phyloP scores from a whole-genome alignment of 1,140 invertebrate genomes.

The Leptinotarsa undecemlineata region DNA sequence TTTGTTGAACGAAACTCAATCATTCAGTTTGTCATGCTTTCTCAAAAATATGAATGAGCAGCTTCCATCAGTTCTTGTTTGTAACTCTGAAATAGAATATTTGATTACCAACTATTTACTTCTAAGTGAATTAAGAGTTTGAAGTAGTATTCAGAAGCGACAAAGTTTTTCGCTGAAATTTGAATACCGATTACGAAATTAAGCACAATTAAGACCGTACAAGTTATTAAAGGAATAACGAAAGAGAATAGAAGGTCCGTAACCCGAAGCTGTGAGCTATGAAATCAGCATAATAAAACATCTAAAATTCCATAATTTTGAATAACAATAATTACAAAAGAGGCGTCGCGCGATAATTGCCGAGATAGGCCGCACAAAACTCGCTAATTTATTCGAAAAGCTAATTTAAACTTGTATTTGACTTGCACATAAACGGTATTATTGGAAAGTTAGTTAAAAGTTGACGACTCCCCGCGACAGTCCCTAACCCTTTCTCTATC shows the following conservation, averaged over 20 bases:
- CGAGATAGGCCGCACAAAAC: conserved; percentile 53
- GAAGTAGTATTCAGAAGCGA: conserved; percentile 17
- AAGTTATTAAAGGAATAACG: conserved; percentile 43
- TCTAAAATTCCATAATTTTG: conserved; percentile 54
- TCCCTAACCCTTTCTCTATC: background rate
- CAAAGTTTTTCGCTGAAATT: conserved; percentile 33
- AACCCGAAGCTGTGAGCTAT: conserved; percentile 45
- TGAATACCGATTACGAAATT: conserved; percentile 41
- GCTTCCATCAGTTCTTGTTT: background rate
- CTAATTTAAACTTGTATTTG: conserved; percentile 57
- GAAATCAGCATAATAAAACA: conserved; percentile 54
- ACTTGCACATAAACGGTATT: conserved; percentile 54
- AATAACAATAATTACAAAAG: conserved; percentile 54
- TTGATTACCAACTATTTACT: conserved; percentile 24
- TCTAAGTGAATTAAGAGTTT: conserved; percentile 19
- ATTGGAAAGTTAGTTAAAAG: conserved; percentile 54
- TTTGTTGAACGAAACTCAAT: too few species aligned
- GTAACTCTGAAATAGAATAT: conserved; percentile 9
- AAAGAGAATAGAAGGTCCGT: conserved; percentile 39
- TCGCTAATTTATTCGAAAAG: conserved; percentile 54
- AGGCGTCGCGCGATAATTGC: conserved; percentile 52
- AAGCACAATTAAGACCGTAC: conserved; percentile 36
- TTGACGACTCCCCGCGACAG: conserved; percentile 43
- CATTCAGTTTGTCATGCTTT: too few species aligned
- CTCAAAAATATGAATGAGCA: too few species aligned